These are phyloP conservation scores for Altica lythri DNA, from an alignment of 2,888 invertebrate genomes.

Conservation along the genomic window DNA sequence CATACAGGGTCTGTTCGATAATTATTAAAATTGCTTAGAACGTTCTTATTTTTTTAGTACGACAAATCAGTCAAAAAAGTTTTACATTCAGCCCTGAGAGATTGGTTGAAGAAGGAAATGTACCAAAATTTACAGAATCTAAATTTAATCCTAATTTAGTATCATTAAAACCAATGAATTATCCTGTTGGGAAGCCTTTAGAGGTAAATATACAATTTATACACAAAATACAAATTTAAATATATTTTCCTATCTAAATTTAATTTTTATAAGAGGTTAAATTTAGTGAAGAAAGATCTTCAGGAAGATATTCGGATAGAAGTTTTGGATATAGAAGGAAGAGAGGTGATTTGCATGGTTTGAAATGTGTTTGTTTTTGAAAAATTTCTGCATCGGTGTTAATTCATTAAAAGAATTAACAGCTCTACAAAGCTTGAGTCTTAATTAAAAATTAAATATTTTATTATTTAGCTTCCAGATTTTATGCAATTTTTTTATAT, in stretches of 20 bases:
- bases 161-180: constrained; percentile 60
- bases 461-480: too few species aligned
- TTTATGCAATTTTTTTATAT: too few species aligned
- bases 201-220: constrained; percentile 65
- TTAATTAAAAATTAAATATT: too few species aligned
- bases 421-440: too few species aligned
- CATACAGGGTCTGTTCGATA: too few species aligned
- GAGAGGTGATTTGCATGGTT: constrained; percentile 42
- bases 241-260: not conserved
- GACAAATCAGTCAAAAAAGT: constrained; percentile 48
- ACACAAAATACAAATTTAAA: not conserved
- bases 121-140: constrained; percentile 45
- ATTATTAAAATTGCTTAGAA: too few species aligned
- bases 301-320: constrained; percentile 29
- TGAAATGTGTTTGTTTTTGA: too few species aligned
- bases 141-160: constrained; percentile 46
- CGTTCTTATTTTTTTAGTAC: constrained; percentile 41
- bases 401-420: too few species aligned
- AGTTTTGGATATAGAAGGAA: constrained; percentile 33
- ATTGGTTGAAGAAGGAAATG: constrained; percentile 67
- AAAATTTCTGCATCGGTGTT: too few species aligned
- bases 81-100: constrained; percentile 58
- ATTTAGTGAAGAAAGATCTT: constrained; percentile 13
- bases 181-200: constrained; percentile 79
- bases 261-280: not conserved